phyloP scores from a whole-genome alignment of 2,113 vertebrate species.

The Chionodraco myersi region DNA sequence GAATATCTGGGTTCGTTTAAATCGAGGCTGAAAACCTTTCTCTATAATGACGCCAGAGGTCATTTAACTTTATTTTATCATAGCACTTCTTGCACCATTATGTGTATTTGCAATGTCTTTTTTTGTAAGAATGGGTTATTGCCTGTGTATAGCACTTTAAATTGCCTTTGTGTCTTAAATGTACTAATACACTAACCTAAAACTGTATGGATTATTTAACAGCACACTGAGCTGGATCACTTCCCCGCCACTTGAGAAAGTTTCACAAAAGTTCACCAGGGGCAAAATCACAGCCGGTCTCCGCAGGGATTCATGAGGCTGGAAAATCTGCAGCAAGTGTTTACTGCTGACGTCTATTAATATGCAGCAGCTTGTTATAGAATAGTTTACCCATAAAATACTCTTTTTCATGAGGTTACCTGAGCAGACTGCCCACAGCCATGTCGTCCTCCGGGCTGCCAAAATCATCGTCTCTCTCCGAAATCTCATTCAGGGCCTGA shows the following conservation, averaged over 20 bases:
- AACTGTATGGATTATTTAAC: conserved; percentile 50
- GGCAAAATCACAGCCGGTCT: conserved; percentile 10
- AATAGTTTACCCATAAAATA: neutral
- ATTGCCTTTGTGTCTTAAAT: no score
- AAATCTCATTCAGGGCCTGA: conserved; percentile 85
- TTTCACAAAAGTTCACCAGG: conserved; percentile 10
- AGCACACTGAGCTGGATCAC: conserved; percentile 14
- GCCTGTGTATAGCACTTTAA: no score
- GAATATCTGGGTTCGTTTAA: no score
- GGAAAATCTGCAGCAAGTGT: conserved; percentile 18
- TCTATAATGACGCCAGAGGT: no score
- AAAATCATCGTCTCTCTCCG: conserved; percentile 68
- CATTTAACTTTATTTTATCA: no score
- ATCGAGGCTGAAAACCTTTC: no score
- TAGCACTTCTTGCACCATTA: no score
- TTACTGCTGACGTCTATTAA: conserved; percentile 1
- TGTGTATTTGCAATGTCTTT: no score
- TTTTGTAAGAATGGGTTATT: no score
- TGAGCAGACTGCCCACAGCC: conserved; percentile 92
- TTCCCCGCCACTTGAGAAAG: neutral
- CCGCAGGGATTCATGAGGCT: neutral
- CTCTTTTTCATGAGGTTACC: conserved; percentile 78
- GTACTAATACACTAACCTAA: neutral
- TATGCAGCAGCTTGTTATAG: conserved; percentile 12
- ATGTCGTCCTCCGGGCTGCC: conserved; percentile 89